Evolutionary conservation across 2,888 invertebrate species (phyloP).

Genomic region (Hedychridium roseum): DNA sequence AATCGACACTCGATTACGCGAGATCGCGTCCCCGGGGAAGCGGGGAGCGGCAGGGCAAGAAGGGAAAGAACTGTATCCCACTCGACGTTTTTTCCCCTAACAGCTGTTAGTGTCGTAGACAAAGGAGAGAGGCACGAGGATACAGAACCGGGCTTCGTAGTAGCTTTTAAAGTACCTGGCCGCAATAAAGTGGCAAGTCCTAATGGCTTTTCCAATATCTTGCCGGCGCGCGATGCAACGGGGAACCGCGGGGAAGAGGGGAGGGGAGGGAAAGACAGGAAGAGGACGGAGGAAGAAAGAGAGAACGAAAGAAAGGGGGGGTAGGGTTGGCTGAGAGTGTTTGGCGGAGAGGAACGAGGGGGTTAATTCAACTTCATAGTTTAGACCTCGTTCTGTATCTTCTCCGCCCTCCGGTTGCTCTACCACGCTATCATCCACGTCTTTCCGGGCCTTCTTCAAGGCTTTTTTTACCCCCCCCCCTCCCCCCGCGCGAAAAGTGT

Average conservation of each 20-base stretch:
- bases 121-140: conserved; percentile 16
- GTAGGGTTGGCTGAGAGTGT: too few species aligned
- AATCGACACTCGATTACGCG: too few species aligned
- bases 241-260: not conserved
- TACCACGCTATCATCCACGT: conserved; percentile 3
- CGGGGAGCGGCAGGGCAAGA: not conserved
- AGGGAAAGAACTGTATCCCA: not conserved
- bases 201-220: conserved; percentile 51
- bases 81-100: conserved; percentile 12
- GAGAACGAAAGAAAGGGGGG: not conserved
- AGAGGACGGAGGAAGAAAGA: not conserved
- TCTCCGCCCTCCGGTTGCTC: not conserved
- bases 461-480: not conserved
- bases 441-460: not conserved
- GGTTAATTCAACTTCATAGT: conserved; percentile 37
- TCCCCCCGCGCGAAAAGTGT: too few species aligned
- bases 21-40: not conserved
- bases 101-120: conserved; percentile 34
- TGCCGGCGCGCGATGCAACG: conserved; percentile 10
- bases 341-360: too few species aligned
- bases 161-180: conserved; percentile 41
- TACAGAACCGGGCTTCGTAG: conserved; percentile 26
- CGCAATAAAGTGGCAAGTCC: conserved; percentile 44
- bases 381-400: conserved; percentile 26
- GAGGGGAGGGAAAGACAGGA: not conserved